These are phyloP conservation scores for Merops nubicus DNA, from an alignment of 2,113 vertebrate genomes.

Conservation along the genomic window DNA sequence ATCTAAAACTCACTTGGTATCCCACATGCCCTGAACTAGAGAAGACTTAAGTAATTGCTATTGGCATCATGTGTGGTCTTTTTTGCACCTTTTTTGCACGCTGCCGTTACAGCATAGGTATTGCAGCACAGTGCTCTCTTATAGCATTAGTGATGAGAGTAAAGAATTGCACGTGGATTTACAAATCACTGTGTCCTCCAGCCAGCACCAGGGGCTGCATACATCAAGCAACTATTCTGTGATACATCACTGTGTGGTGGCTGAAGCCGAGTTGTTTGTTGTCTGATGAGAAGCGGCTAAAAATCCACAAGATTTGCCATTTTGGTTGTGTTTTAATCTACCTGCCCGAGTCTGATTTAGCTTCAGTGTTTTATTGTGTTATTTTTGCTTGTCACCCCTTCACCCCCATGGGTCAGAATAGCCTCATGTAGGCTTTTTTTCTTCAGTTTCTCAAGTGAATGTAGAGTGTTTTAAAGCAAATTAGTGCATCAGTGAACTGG, in stretches of 20 bases:
- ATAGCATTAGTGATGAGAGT: background rate
- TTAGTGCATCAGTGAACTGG: constrained; percentile 59
- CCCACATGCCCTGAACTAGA: background rate
- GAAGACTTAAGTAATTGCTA: background rate
- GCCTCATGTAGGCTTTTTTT: background rate
- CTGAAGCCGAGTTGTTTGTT: background rate
- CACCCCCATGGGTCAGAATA: background rate
- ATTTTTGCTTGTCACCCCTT: background rate
- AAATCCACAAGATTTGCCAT: background rate
- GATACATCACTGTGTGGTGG: background rate
- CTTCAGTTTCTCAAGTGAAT: constrained; percentile 23
- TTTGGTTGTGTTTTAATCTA: background rate
- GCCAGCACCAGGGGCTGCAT: background rate
- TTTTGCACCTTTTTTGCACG: background rate
- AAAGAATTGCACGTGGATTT: background rate
- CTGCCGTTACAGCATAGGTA: background rate
- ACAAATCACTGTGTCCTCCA: background rate
- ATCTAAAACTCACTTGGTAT: background rate
- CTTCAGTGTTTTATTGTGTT: background rate
- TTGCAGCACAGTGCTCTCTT: background rate
- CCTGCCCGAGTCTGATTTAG: background rate
- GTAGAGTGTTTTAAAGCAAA: constrained; percentile 44
- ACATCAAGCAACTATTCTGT: background rate
- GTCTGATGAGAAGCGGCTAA: background rate
- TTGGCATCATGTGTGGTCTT: background rate